phyloP scores from a whole-genome alignment of 2,797 vertebrate species.

The Etheostoma nigrum region DNA sequence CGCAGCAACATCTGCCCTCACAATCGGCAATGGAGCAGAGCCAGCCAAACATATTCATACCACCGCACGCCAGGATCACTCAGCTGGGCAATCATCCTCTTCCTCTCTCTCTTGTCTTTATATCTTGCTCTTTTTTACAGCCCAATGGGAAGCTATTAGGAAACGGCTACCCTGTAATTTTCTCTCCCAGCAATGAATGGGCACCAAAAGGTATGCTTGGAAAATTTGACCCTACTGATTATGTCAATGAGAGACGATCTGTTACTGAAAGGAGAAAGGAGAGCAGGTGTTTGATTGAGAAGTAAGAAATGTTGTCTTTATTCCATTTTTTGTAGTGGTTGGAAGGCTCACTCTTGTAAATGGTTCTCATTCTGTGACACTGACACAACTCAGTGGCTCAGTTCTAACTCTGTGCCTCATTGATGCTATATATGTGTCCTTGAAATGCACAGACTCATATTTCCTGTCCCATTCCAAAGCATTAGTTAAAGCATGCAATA shows the following conservation, averaged over 20 bases:
- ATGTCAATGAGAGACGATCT: constrained; percentile 47
- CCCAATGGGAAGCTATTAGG: constrained; percentile 77
- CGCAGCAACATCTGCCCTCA: constrained; percentile 84
- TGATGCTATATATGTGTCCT: constrained; percentile 39
- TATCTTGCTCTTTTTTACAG: constrained; percentile 62
- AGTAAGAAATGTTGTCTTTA: constrained; percentile 39
- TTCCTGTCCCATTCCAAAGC: constrained; percentile 30
- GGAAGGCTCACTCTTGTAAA: constrained; percentile 27
- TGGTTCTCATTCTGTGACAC: constrained; percentile 41
- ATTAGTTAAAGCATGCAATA: constrained; percentile 28
- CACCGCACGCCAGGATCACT: constrained; percentile 73
- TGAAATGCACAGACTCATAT: constrained; percentile 39
- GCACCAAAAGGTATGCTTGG: constrained; percentile 69
- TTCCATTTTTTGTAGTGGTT: constrained; percentile 12
- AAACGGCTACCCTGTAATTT: constrained; percentile 79
- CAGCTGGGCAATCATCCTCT: constrained; percentile 81
- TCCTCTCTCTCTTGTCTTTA: constrained; percentile 69
- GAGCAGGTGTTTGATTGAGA: constrained; percentile 62
- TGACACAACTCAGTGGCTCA: constrained; percentile 43
- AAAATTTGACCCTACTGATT: constrained; percentile 81
- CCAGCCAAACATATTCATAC: constrained; percentile 77
- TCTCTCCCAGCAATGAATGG: constrained; percentile 59
- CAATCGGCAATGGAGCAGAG: constrained; percentile 77
- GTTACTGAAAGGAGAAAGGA: constrained; percentile 38
- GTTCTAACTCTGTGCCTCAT: constrained; percentile 35